Base-by-base conservation (phyloP, 2,888 invertebrate genomes). In the Erynnis tages region DNA sequence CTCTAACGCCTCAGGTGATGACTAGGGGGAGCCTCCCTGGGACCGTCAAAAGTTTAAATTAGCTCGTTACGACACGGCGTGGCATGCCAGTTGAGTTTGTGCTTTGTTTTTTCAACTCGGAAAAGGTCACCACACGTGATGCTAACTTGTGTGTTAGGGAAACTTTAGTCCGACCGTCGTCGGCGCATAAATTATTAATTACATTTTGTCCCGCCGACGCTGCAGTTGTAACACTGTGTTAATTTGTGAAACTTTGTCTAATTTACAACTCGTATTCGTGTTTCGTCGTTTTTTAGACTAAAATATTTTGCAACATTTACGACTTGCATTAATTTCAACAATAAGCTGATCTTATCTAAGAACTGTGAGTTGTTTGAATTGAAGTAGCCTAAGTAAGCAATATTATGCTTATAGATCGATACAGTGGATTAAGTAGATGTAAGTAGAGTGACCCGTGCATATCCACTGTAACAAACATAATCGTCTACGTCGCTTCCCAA, bases 41-140 rank as follows among this genome's bases (percentile, higher is more conserved):
- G 63, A 76, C 82, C 79, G 79, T 76, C 82, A 87, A 88, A 88
- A 89, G 85, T 88, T 89, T 89, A 89, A 89, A 89, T 89, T 87
- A 89, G 88, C 89, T 89, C 79, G 89, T 89, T 88, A 88, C 86
- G 70, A 83, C 85, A 82, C 79, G 78, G 40, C 30, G 69, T 63
- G 72, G 79, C 79, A 73, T 69, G 76, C 71, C 81, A 76, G 82
- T 80, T 82, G 73, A 76, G 75, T 79, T 62, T 66, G 73, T 70
- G 73, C 79, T 80, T 82, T 84, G 84, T 86, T 88, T 88, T 88
- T 86, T 83, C 74, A 58, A 61, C 60, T 72, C 71, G 68, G 79
- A 77, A 83, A 86, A 83, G 85, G 86, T 83, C 81, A 77, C 68
- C 55, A 59, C 49, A 49, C 49, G 49, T 49, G 49, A 10, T 30